A percentile compares a stretch with the other conserved stretches of the same genome.
Conservation (phyloP, 92 coral and sea anemone genomes). For the Porites cylindrica region DNA sequence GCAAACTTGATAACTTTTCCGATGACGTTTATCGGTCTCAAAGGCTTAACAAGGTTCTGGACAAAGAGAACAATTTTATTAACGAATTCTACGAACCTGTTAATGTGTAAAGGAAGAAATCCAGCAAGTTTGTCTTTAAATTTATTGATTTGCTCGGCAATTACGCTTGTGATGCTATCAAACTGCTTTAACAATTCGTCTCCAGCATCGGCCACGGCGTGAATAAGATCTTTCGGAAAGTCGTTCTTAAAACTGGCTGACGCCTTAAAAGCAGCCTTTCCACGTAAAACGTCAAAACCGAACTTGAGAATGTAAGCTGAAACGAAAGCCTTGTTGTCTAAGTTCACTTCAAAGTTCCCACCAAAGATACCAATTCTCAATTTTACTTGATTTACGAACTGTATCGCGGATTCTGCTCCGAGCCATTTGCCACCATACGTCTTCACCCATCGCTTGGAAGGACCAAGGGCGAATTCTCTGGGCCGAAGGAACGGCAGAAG, state of each 20-base stretch:
- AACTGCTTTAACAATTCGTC: conserved; percentile 78
- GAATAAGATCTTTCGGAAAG: conserved; percentile 95
- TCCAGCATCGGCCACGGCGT: conserved; percentile 82
- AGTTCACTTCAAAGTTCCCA: conserved; percentile 87
- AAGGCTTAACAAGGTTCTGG: conserved; percentile 77
- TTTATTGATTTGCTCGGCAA: conserved; percentile 77
- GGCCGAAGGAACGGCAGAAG: conserved; percentile 90
- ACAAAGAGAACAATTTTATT: conserved; percentile 75
- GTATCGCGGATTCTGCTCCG: conserved; percentile 86
- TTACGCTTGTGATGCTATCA: conserved; percentile 82
- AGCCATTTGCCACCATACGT: conserved; percentile 87
- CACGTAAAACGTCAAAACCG: conserved; percentile 81
- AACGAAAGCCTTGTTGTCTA: conserved; percentile 85
- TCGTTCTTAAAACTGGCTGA: conserved; percentile 97
- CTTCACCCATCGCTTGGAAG: conserved; percentile 80
- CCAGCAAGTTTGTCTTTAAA: conserved; percentile 73
- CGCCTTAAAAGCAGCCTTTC: conserved; percentile 94
- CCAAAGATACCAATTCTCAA: conserved; percentile 94
- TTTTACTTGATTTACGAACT: conserved; percentile 86
- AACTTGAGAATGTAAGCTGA: conserved; percentile 85
- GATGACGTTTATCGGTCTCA: conserved; percentile 78
- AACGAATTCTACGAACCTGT: conserved; percentile 82
- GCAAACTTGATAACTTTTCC: conserved; percentile 78
- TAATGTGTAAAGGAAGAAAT: conserved; percentile 73
- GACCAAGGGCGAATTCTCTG: conserved; percentile 90